Evolutionary conservation across 2,888 invertebrate genomes (phyloP), one percentile per base, ranked within the genome.

Genomic region (Catocala fraxini): DNA sequence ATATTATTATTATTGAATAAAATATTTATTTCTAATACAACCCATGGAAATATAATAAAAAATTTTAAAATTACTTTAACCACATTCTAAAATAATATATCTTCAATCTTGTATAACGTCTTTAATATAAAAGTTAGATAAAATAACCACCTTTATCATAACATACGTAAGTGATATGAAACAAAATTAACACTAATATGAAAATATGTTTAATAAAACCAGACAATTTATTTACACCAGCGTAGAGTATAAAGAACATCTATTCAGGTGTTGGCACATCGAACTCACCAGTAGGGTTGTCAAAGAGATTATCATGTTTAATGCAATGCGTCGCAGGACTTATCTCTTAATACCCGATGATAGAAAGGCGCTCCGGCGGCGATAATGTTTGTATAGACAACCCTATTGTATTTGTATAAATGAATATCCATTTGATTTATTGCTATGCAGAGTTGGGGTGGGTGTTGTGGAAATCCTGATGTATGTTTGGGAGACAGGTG

Each of bases 271-370:
- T 46, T 60, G 3, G 5, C 46, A 69, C 47, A 33, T 64, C 61
- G 68, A 68, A 61, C 63, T 13, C 46, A 0, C 56, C 60, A 53
- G 55, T 59, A 67, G 63, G 71, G 71, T 62, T 71, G 74, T 75
- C 77, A 70, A 60, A 64, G 66, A 71, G 80, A 82, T 81, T 77
- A 82, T 74, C 77, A 64, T 77, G 72, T 67, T 68, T 64, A 73
- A 74, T 72, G 59, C 61, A 75, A 73, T 70, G 70, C 67, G 69
- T 71, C 68, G 72, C 67, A 66, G 65, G 66, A 70, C 73, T 82
- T 79, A 84, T 82, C 82, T 82, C 78, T 65, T 84, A 84, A 84
- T 82, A 64, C 84, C 67, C 66, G 77, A 75, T 84, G 81, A 84
- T 82, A 75, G 81, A 81, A 77, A 70, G 73, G 72, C 75, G 71